phyloP scores from a whole-genome alignment of 2,113 vertebrate species.

The Oryzias curvinotus region DNA sequence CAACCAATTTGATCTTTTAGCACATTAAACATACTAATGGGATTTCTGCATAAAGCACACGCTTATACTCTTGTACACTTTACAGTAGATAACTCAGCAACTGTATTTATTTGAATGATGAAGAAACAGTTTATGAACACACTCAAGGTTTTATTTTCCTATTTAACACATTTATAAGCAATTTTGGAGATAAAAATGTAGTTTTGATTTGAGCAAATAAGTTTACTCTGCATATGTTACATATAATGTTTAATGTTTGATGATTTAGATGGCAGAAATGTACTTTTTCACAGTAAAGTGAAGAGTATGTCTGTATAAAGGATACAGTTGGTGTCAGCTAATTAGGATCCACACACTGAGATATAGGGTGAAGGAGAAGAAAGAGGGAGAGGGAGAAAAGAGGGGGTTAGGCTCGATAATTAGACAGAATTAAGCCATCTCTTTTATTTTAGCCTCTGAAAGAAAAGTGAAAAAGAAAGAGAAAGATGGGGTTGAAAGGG shows the following conservation, averaged over 20 bases:
- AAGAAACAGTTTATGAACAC: background rate
- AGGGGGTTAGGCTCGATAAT: conserved; percentile 75
- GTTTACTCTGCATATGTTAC: conserved; percentile 8
- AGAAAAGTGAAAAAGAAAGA: conserved; percentile 56
- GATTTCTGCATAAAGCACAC: conserved; percentile 63
- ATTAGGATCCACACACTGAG: conserved; percentile 73
- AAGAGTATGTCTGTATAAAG: conserved; percentile 61
- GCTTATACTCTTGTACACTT: conserved; percentile 27
- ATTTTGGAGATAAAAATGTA: conserved; percentile 55
- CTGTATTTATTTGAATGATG: conserved; percentile 38
- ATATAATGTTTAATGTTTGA: conserved; percentile 26
- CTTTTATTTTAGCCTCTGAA: conserved; percentile 78
- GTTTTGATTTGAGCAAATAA: conserved; percentile 32
- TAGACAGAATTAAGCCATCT: conserved; percentile 83
- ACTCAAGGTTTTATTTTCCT: conserved; percentile 38
- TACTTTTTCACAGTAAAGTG: conserved; percentile 37
- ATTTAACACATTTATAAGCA: conserved; percentile 56
- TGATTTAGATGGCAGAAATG: conserved; percentile 41
- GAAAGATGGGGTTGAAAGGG: conserved; percentile 31
- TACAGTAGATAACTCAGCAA: conserved; percentile 54
- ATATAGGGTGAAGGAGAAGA: conserved; percentile 49
- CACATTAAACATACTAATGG: conserved; percentile 74
- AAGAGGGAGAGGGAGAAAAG: conserved; percentile 45
- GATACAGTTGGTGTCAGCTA: conserved; percentile 70
- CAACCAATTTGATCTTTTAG: conserved; percentile 78